Percentiles rank a stretch among this genome's conserved stretches.
phyloP scores from a whole-genome alignment of 2,797 vertebrate genomes.

The Megalops cyprinoides region DNA sequence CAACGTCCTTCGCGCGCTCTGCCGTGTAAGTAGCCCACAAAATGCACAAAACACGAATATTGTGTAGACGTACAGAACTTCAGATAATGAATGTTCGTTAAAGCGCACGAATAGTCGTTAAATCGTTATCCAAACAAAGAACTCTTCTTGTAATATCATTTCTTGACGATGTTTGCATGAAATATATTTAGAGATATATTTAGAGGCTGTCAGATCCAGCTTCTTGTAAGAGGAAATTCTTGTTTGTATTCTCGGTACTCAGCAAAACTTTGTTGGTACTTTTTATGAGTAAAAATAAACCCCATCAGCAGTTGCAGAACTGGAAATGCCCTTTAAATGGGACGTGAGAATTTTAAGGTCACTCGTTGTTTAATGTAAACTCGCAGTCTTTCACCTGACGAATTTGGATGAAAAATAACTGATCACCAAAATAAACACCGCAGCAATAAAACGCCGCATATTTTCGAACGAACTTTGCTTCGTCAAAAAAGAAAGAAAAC shows the following conservation, averaged over 20 bases:
- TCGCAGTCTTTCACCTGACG: background rate
- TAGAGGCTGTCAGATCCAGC: background rate
- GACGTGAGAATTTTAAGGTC: conserved; percentile 16
- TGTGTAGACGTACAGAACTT: conserved; percentile 6
- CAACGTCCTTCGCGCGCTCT: background rate
- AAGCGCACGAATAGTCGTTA: background rate
- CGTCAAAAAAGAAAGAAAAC: no score
- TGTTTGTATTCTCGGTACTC: conserved; percentile 25
- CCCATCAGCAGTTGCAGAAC: conserved; percentile 22
- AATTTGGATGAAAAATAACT: conserved; percentile 19
- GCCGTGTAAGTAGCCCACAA: background rate
- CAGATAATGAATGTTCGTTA: conserved; percentile 33
- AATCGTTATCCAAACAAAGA: no score
- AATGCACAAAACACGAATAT: background rate
- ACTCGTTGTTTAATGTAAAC: conserved; percentile 26
- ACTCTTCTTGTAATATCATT: no score
- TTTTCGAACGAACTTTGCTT: no score
- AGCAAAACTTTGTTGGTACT: conserved; percentile 39
- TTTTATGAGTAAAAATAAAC: background rate
- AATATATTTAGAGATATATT: background rate
- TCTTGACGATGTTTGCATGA: background rate
- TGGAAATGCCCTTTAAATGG: background rate
- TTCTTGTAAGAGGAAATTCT: conserved; percentile 15
- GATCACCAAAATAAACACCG: conserved; percentile 30
- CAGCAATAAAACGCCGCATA: conserved; percentile 1